Conservation (phyloP, 1,140 invertebrate genomes). For the Tribolium castaneum region DNA sequence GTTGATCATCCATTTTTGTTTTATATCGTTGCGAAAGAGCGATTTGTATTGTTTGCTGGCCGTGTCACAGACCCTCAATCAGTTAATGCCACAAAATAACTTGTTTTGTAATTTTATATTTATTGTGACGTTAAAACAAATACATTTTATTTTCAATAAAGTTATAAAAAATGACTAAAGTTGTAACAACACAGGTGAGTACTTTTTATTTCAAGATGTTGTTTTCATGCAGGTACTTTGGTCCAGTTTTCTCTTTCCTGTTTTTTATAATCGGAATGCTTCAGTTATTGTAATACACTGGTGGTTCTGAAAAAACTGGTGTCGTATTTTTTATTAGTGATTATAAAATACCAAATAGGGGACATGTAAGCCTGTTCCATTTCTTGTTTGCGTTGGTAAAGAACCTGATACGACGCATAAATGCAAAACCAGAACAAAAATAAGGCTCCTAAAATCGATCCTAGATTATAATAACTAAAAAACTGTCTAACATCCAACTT, state of each 20-base stretch:
- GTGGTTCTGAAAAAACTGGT: not conserved
- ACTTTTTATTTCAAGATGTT: too few relatives aligned
- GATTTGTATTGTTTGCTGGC: conserved; percentile 23
- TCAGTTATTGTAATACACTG: too few relatives aligned
- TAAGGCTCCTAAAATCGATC: conserved; percentile 49
- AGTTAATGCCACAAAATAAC: not conserved
- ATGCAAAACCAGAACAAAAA: conserved; percentile 56
- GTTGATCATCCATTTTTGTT: conserved; percentile 49
- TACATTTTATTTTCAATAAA: too few relatives aligned
- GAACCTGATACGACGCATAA: conserved; percentile 52
- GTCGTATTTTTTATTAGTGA: not conserved
- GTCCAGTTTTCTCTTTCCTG: too few relatives aligned
- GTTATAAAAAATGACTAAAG: too few relatives aligned
- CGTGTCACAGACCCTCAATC: conserved; percentile 5
- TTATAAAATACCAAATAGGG: not conserved
- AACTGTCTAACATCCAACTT: conserved; percentile 26
- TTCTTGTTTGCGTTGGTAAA: not conserved
- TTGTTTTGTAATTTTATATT: not conserved
- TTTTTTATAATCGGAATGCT: too few relatives aligned
- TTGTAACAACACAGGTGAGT: too few relatives aligned
- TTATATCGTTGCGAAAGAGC: conserved; percentile 32
- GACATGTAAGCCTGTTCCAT: conserved; percentile 6
- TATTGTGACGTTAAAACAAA: not conserved
- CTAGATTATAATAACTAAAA: not conserved
- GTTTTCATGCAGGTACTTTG: too few relatives aligned